Percentiles rank a stretch among this genome's conserved stretches.
phyloP scores from a whole-genome alignment of 2,888 invertebrate species.

The Ennomos quercinarius region DNA sequence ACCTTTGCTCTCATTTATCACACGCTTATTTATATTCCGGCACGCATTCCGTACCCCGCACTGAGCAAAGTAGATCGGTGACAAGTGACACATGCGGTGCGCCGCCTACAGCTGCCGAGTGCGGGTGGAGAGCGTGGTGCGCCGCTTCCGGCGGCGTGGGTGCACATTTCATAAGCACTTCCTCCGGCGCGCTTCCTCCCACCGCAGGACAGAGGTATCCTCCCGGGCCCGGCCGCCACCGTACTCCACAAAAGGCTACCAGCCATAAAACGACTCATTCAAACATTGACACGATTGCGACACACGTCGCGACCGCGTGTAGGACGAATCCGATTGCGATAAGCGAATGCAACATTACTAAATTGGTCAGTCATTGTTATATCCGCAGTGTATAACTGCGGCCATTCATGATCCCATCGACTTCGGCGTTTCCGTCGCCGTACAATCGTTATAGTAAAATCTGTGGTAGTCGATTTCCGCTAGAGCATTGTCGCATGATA shows the following conservation, averaged over 20 bases:
- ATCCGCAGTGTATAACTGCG: conserved; percentile 52
- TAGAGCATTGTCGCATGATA: conserved; percentile 15
- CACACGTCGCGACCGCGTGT: conserved; percentile 54
- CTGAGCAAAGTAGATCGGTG: conserved; percentile 4
- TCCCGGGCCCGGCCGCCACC: conserved; percentile 36
- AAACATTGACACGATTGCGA: conserved; percentile 50
- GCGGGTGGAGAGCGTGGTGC: conserved; percentile 53
- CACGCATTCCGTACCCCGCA: conserved; percentile 42
- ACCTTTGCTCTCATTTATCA: conserved; percentile 60
- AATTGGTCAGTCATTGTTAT: conserved; percentile 63
- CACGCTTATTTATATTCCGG: conserved; percentile 50
- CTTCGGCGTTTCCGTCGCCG: conserved; percentile 54
- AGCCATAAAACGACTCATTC: conserved; percentile 49
- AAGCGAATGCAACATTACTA: conserved; percentile 61
- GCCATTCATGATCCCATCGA: conserved; percentile 59
- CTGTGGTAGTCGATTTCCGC: conserved; percentile 57
- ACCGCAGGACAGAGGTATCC: conserved; percentile 49
- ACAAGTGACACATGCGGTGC: conserved; percentile 28
- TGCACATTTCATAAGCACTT: conserved; percentile 75
- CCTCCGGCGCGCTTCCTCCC: conserved; percentile 73
- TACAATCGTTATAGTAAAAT: conserved; percentile 52
- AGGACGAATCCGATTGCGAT: conserved; percentile 57
- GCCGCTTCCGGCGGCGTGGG: conserved; percentile 79
- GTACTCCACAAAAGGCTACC: conserved; percentile 44
- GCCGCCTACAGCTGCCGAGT: conserved; percentile 56